Percentiles rank a stretch among this genome's conserved stretches.
Conservation (phyloP, 2,797 vertebrate genomes). For the Meda fulgida region DNA sequence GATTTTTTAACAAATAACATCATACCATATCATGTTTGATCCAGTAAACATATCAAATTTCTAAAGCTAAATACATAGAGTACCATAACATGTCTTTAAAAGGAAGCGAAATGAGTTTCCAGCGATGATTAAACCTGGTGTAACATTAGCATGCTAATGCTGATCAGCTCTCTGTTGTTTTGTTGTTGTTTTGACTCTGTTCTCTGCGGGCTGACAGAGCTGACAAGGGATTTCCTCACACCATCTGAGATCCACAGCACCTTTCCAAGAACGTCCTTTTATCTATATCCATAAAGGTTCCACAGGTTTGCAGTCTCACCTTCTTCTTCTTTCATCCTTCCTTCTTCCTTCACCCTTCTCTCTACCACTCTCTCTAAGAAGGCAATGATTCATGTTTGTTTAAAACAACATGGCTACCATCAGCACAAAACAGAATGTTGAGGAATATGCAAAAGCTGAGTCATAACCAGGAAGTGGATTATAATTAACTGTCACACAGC, state of each 20-base stretch:
- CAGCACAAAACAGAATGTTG: not conserved
- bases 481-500: conserved; percentile 49
- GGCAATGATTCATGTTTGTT: not conserved
- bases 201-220: conserved; percentile 13
- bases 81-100: not conserved
- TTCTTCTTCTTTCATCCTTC: not conserved
- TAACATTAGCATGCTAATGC: conserved; percentile 24
- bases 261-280: conserved; percentile 29
- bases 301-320: not conserved
- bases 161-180: conserved; percentile 25
- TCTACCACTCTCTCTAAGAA: not conserved
- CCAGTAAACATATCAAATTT: not conserved
- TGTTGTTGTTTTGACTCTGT: conserved; percentile 33
- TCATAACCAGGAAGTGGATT: conserved; percentile 39
- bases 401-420: conserved; percentile 38
- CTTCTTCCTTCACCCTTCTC: not conserved
- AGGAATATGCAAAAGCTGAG: conserved; percentile 36
- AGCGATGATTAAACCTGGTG: not conserved
- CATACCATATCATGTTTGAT: not conserved
- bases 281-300: conserved; percentile 27
- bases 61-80: not conserved
- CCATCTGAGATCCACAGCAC: conserved; percentile 7
- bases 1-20: not conserved
- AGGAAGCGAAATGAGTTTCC: not conserved
- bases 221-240: conserved; percentile 34